A percentile compares a stretch with the other conserved stretches of the same genome.
These are phyloP conservation scores for Amblyopsis rosae DNA, from an alignment of 2,113 vertebrate genomes.

Conservation along the genomic window DNA sequence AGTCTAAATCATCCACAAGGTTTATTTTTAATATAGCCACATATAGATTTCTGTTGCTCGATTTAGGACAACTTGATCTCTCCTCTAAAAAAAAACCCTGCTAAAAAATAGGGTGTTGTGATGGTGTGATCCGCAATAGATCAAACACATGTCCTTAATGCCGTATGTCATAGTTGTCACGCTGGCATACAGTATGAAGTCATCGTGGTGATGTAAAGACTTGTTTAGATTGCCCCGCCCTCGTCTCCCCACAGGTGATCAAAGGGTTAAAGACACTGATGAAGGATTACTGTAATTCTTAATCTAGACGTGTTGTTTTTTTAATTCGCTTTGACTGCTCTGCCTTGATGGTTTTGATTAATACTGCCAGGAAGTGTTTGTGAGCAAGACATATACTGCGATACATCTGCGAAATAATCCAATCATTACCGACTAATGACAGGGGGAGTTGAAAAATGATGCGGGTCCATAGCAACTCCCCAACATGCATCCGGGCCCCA, in stretches of 20 bases:
- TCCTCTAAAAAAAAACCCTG: no score
- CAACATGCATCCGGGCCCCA: conserved; percentile 79
- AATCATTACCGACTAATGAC: conserved; percentile 99
- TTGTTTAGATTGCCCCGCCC: conserved; percentile 7
- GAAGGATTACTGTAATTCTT: conserved; percentile 93
- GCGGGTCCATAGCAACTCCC: conserved; percentile 82
- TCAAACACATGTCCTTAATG: no score
- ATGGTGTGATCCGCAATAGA: no score
- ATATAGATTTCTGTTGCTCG: no score
- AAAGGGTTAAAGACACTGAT: conserved; percentile 88
- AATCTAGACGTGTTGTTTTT: conserved; percentile 92
- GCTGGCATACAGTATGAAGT: no score
- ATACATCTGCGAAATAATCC: conserved; percentile 99
- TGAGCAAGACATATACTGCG: conserved; percentile 98
- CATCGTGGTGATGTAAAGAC: background rate
- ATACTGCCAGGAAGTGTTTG: conserved; percentile 94
- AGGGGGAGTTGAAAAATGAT: conserved; percentile 94
- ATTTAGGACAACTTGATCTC: no score
- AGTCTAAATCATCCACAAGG: no score
- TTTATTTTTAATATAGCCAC: no score
- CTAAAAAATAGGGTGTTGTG: no score
- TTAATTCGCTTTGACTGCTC: conserved; percentile 92
- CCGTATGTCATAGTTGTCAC: no score
- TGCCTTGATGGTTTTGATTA: conserved; percentile 99
- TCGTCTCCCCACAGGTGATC: background rate